These are phyloP conservation scores for Ophion costatus DNA, from an alignment of 2,888 invertebrate genomes.

Conservation along the genomic window DNA sequence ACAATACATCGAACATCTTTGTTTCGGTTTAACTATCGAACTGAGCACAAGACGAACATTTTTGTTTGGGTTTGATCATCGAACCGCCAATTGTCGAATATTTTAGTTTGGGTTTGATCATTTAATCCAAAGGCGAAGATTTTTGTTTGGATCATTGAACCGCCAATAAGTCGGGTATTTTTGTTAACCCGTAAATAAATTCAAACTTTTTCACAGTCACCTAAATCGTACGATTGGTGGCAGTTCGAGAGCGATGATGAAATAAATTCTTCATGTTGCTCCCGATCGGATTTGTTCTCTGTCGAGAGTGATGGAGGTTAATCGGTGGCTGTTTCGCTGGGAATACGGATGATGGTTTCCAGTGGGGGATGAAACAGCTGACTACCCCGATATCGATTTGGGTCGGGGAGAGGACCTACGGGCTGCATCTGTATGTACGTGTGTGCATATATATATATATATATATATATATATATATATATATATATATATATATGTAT, in stretches of 20 bases:
- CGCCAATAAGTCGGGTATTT: neutral
- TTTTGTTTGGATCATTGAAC: neutral
- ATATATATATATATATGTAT: neutral
- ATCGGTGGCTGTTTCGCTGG: neutral
- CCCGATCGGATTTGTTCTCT: neutral
- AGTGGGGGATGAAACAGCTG: conserved; percentile 65
- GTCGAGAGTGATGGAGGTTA: neutral
- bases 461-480: too few relatives aligned
- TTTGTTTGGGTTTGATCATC: too few relatives aligned
- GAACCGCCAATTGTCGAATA: too few relatives aligned
- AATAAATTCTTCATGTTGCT: neutral
- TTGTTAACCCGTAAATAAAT: neutral
- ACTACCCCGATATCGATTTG: conserved; percentile 67
- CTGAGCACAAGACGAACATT: too few relatives aligned
- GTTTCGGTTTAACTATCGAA: too few relatives aligned
- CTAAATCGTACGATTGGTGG: neutral
- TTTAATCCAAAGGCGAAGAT: too few relatives aligned
- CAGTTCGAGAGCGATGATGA: neutral
- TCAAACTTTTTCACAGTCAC: neutral
- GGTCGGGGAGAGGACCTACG: conserved; percentile 4
- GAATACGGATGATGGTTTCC: conserved; percentile 21
- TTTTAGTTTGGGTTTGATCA: too few relatives aligned
- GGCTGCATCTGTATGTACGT: neutral
- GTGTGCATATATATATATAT: too few relatives aligned
- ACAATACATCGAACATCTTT: too few relatives aligned